A percentile compares a stretch with the other conserved stretches of the same genome.
Evolutionary conservation across 2,797 vertebrate genomes (phyloP).

Genomic region (Sebastolobus altivelis): DNA sequence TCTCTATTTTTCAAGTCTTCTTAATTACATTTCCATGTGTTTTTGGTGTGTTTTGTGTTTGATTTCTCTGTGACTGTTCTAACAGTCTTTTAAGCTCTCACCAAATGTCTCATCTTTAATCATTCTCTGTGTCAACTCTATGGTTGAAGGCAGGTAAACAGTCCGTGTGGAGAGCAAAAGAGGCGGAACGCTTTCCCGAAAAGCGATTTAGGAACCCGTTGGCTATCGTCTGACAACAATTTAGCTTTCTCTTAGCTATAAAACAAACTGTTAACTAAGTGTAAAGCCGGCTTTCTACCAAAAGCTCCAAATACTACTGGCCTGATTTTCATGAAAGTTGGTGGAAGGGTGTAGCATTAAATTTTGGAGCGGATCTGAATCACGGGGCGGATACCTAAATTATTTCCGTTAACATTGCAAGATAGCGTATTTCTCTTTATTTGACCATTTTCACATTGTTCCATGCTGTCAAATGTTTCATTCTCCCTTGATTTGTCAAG

Average conservation of each 20-base stretch:
- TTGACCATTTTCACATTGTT: not conserved
- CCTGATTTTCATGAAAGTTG: too few relatives aligned
- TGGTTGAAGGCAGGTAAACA: too few relatives aligned
- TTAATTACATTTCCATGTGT: constrained; percentile 37
- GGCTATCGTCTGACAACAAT: not conserved
- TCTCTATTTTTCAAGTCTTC: not conserved
- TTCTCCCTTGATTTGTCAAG: not conserved
- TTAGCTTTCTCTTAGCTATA: not conserved
- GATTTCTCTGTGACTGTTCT: not conserved
- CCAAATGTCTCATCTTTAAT: constrained; percentile 7
- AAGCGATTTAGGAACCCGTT: not conserved
- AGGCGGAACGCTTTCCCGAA: not conserved
- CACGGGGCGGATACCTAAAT: too few relatives aligned
- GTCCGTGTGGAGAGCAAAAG: not conserved
- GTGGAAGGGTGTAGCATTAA: too few relatives aligned
- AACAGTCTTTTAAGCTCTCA: not conserved
- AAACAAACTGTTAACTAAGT: not conserved
- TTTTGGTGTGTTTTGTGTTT: not conserved
- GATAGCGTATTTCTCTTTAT: too few relatives aligned
- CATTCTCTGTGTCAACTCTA: not conserved
- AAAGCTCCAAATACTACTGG: too few relatives aligned
- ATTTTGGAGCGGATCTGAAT: too few relatives aligned
- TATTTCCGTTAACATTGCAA: too few relatives aligned
- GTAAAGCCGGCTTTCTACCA: not conserved
- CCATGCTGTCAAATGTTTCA: not conserved